These are phyloP conservation scores for Drosophila kambysellisi DNA, from an alignment of 2,888 invertebrate genomes.

Conservation along the genomic window DNA sequence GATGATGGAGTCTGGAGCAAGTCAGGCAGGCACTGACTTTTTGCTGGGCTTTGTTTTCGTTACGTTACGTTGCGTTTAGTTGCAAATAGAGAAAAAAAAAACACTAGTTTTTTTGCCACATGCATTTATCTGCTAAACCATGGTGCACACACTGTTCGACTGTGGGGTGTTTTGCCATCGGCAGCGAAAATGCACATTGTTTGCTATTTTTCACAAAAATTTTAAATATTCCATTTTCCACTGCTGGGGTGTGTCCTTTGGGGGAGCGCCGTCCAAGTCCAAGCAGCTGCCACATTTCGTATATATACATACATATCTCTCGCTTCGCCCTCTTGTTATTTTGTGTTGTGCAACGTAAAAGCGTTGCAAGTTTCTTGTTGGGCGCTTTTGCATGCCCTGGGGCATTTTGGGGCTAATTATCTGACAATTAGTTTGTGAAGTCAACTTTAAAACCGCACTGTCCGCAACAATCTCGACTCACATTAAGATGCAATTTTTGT, in stretches of 20 bases:
- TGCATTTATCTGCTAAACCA: constrained; percentile 75
- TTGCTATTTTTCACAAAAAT: constrained; percentile 69
- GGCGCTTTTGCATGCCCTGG: constrained; percentile 43
- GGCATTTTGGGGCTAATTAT: constrained; percentile 77
- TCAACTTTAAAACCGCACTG: constrained; percentile 67
- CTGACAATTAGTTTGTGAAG: constrained; percentile 81
- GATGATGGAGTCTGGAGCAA: constrained; percentile 28
- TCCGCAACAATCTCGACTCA: constrained; percentile 33
- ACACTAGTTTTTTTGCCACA: constrained; percentile 60
- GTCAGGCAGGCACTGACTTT: constrained; percentile 59
- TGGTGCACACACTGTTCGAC: constrained; percentile 52
- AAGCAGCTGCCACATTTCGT: constrained; percentile 43
- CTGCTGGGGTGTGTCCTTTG: constrained; percentile 40
- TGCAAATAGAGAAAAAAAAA: constrained; percentile 22
- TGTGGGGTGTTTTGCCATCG: constrained; percentile 28
- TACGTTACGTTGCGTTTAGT: constrained; percentile 63
- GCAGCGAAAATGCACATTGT: constrained; percentile 53
- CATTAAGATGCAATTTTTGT: constrained; percentile 22
- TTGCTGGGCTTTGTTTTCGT: constrained; percentile 58
- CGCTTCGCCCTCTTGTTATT: constrained; percentile 8
- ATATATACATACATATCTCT: constrained; percentile 8
- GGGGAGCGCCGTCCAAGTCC: constrained; percentile 38
- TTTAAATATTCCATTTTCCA: constrained; percentile 70
- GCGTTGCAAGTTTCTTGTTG: constrained; percentile 31
- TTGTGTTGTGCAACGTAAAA: constrained; percentile 30